Percentiles rank a stretch among this genome's conserved stretches.
These are phyloP conservation scores for Heptranchias perlo DNA, from an alignment of 2,113 vertebrate species.

Conservation along the genomic window DNA sequence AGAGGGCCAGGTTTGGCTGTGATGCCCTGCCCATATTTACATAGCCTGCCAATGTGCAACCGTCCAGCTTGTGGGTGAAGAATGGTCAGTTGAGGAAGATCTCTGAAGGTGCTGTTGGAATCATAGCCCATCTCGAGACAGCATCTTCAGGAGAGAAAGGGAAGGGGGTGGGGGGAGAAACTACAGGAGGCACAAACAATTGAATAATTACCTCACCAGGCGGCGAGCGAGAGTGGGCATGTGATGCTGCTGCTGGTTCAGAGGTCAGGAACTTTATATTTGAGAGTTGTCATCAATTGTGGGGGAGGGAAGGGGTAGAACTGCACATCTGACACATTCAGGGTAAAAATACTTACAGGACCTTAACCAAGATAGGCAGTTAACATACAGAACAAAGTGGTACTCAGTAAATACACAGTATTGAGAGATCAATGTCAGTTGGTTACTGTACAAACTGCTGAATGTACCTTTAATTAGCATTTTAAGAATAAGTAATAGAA, in stretches of 20 bases:
- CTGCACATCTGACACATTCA: background rate
- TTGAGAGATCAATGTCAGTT: background rate
- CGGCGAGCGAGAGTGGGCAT: background rate
- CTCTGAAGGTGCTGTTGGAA: no score
- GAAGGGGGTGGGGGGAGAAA: background rate
- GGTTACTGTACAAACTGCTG: background rate
- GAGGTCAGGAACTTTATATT: background rate
- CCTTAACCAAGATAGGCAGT: background rate
- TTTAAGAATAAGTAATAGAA: background rate
- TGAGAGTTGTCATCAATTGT: background rate
- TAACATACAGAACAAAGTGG: background rate
- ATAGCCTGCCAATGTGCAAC: no score
- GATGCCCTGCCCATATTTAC: no score
- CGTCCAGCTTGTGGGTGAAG: no score
- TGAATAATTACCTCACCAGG: no score
- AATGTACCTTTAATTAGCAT: background rate
- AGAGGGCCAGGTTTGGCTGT: no score
- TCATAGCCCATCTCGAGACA: background rate
- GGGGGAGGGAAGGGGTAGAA: background rate
- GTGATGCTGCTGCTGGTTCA: background rate
- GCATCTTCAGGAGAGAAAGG: background rate
- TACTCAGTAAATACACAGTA: background rate
- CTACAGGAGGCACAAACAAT: background rate
- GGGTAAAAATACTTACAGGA: background rate
- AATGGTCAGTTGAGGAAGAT: no score